phyloP scores from a whole-genome alignment of 1,140 invertebrate genomes.

The Oppia nitens region DNA sequence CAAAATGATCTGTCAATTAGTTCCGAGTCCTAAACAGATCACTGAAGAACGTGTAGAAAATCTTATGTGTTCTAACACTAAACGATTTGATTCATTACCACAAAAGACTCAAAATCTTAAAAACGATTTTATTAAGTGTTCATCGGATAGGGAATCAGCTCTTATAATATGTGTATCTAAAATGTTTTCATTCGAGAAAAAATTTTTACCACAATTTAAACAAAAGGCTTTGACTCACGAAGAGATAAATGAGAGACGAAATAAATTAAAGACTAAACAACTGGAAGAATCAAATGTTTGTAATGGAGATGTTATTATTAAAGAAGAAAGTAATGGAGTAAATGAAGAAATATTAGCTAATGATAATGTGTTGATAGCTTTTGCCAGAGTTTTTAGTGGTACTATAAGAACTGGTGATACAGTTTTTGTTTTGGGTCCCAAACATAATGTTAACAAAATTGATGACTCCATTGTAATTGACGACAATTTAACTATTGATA shows the following conservation, averaged over 20 bases:
- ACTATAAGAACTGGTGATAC: conserved; percentile 54
- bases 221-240: conserved; percentile 50
- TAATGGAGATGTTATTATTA: background rate
- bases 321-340: conserved; percentile 21
- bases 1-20: conserved; percentile 50
- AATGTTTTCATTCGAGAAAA: conserved; percentile 52
- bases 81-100: conserved; percentile 49
- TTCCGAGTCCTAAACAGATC: conserved; percentile 65
- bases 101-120: conserved; percentile 52
- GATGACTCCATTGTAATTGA: conserved; percentile 29
- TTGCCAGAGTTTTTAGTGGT: conserved; percentile 85
- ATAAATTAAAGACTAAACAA: conserved; percentile 35
- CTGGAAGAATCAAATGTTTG: background rate
- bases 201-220: conserved; percentile 49
- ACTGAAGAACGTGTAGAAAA: conserved; percentile 53
- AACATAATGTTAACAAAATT: conserved; percentile 51
- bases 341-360: conserved; percentile 10
- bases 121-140: conserved; percentile 25
- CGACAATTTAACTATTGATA: conserved; percentile 39
- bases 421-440: conserved; percentile 68
- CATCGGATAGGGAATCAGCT: conserved; percentile 38
- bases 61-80: conserved; percentile 47
- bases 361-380: conserved; percentile 60
- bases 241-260: conserved; percentile 51
- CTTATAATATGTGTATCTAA: conserved; percentile 86